Evolutionary conservation across 2,113 vertebrate species (phyloP), one percentile per base, ranked within the genome.

Genomic region (Mesitornis unicolor): DNA sequence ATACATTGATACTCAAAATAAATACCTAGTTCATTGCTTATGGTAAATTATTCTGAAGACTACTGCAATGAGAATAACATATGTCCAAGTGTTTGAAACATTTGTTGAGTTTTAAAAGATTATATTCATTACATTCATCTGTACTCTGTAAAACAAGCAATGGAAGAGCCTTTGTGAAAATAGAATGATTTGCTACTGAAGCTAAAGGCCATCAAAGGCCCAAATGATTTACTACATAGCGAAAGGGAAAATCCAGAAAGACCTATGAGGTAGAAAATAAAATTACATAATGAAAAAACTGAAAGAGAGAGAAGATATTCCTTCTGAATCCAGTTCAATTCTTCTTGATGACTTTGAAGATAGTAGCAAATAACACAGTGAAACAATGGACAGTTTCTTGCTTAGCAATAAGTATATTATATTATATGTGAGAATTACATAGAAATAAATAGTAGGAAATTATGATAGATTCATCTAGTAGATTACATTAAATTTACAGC

Each of bases 21-120:
- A 95, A 89, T 65, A 68, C 20, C 40, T 73, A 53, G 18, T 91
- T 86, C 73, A 74, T 84, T 89, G 50, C 50, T 86, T 81, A 77
- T 53, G 45, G 22, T 87, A 92, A 94, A 45, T 89, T 90, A 86
- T 91, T 90, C 87, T 77, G 45, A 84, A 89, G 59, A 84, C 16
- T 92, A 77, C 54, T 94, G 38, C 36, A 89, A 57, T 64, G 28
- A 28, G 59, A 91, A 86, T 89, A 95, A 48, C 63, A 67, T 89
- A 91, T 74, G 48, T 84, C 36, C 69, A 81, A 45, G n/a, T 61
- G 59, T 77, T 67, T 94, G 73, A 86, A 94, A 84, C 35, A 63
- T 89, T 81, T 87, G 64, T 61, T 70, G 64, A 88, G 24, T 84
- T 95, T 93, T 84, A 77, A 67, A 90, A 79, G 38, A 70, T 40